Conservation (phyloP, 2,113 vertebrate genomes). For the Rhinoptilus africanus region DNA sequence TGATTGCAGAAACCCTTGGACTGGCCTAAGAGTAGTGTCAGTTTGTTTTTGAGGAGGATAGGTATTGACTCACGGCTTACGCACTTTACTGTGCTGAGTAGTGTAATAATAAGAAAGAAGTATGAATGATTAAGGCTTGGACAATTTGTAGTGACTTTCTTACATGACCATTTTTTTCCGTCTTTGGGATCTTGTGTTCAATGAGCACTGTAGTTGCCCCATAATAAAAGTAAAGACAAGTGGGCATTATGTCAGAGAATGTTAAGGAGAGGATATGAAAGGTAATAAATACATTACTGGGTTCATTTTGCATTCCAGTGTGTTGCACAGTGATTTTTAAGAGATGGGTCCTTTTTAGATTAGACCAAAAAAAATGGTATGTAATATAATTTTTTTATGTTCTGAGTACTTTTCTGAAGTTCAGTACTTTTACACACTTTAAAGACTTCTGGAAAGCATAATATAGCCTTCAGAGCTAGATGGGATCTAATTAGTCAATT, state of each 20-base stretch:
- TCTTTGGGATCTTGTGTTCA: neutral
- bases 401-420: neutral
- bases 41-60: conserved; percentile 35
- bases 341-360: neutral
- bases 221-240: neutral
- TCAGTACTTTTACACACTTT: neutral
- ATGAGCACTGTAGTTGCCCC: neutral
- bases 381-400: neutral
- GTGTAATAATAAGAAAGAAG: neutral
- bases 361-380: neutral
- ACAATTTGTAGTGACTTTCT: neutral
- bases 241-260: neutral
- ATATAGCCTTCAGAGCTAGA: neutral
- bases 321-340: neutral
- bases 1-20: neutral
- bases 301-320: neutral
- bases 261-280: neutral
- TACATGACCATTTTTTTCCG: neutral
- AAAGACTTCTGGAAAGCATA: neutral
- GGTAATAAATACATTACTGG: neutral
- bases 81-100: neutral
- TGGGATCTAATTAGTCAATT: neutral
- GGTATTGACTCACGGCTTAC: neutral
- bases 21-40: neutral
- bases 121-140: neutral